Conservation (phyloP, 2,113 vertebrate genomes). For the Mesoclemmys tuberculata region DNA sequence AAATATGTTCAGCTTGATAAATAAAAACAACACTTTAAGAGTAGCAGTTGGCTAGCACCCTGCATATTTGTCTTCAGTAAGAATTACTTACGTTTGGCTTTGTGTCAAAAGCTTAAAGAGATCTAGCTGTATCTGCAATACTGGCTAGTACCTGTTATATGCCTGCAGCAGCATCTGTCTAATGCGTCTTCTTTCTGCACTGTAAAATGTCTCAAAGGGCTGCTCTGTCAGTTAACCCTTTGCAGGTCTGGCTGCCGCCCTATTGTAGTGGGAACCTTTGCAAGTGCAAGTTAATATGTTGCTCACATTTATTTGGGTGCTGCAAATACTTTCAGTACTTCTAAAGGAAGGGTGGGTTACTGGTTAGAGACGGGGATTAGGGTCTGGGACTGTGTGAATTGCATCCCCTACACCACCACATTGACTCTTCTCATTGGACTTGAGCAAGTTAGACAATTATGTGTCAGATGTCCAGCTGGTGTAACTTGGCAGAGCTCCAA, state of each 20-base stretch:
- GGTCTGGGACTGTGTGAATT: rapidly evolving
- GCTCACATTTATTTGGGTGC: rapidly evolving
- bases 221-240: neutral
- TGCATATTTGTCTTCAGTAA: constrained; percentile 38
- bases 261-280: neutral
- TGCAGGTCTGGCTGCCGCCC: neutral
- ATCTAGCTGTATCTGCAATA: neutral
- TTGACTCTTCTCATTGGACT: neutral
- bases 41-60: neutral
- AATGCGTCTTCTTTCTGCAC: neutral
- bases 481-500: neutral
- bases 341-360: too few relatives aligned
- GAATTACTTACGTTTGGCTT: constrained; percentile 40
- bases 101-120: constrained; percentile 36
- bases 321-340: neutral
- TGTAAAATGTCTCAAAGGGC: constrained; percentile 23
- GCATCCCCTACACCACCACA: neutral
- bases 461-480: neutral
- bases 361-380: neutral
- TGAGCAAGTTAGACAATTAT: neutral
- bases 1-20: neutral
- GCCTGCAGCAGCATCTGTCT: constrained; percentile 13
- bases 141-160: neutral
- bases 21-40: constrained; percentile 8
- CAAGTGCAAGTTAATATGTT: neutral